A percentile compares a stretch with the other conserved stretches of the same genome.
phyloP scores from a whole-genome alignment of 2,113 vertebrate species.

The Sclerurus mexicanus region DNA sequence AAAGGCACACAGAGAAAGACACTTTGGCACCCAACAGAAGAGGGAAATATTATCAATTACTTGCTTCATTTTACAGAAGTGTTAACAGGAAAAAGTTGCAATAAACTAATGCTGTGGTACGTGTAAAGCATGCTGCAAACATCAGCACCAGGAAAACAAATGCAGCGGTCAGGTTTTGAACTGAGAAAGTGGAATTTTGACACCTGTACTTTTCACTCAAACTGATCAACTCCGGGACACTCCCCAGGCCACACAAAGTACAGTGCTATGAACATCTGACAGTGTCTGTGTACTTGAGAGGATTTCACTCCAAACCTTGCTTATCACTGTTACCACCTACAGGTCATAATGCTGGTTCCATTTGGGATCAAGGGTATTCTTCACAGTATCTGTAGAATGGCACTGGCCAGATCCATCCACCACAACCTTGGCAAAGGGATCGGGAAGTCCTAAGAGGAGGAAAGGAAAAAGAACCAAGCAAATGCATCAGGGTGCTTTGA shows the following conservation, averaged over 20 bases:
- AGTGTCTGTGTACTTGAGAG: constrained; percentile 38
- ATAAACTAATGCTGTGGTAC: background rate
- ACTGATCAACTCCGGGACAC: background rate
- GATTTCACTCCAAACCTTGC: constrained; percentile 55
- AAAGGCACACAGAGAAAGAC: background rate
- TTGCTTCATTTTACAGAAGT: background rate
- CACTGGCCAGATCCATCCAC: constrained; percentile 98
- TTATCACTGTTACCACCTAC: constrained; percentile 82
- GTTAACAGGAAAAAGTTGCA: background rate
- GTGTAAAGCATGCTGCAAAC: background rate
- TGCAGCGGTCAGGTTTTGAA: background rate
- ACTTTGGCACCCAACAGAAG: background rate
- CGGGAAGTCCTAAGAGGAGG: constrained; percentile 88
- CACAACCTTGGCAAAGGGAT: constrained; percentile 98
- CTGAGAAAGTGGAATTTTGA: background rate
- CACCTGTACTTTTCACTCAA: background rate
- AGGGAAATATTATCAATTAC: background rate
- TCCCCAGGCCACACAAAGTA: background rate
- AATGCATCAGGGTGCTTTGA: background rate
- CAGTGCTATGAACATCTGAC: background rate
- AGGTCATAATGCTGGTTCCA: constrained; percentile 99
- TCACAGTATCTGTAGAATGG: constrained; percentile 99
- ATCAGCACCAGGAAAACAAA: background rate
- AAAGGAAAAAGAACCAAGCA: background rate
- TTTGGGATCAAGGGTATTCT: constrained; percentile 98